Conservation (phyloP, 2,113 vertebrate genomes). For the pig (Sus scrofa) region DNA sequence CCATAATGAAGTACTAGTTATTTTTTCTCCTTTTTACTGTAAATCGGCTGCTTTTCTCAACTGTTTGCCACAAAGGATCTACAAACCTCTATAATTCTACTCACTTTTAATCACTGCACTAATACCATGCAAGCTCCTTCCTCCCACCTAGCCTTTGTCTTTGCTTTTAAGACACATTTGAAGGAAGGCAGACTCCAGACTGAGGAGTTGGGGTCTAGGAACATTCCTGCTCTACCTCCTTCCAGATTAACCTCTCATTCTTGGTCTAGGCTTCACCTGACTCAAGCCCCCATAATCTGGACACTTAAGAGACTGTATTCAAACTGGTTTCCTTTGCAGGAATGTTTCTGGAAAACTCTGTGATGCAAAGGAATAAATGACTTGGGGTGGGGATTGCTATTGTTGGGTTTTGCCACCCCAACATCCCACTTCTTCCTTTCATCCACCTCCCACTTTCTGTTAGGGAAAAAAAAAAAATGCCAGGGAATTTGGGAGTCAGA, state of each 20-base stretch:
- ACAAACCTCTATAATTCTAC: neutral
- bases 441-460: neutral
- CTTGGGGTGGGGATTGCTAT: neutral
- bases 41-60: neutral
- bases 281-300: neutral
- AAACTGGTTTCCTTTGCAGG: neutral
- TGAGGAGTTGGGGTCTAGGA: neutral
- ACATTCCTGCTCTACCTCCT: neutral
- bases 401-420: neutral
- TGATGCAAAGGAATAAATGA: neutral
- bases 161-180: neutral
- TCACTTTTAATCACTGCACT: neutral
- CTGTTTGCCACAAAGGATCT: neutral
- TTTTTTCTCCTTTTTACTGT: neutral
- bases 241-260: neutral
- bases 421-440: neutral
- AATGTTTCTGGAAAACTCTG: constrained; percentile 39
- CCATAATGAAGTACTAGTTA: neutral
- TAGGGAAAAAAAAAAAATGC: neutral
- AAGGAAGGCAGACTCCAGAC: neutral
- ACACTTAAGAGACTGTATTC: neutral
- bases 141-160: neutral
- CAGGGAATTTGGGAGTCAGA: neutral
- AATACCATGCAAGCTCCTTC: neutral
- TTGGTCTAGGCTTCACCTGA: neutral